Evolutionary conservation across 2,888 invertebrate species (phyloP), one percentile per base, ranked within the genome.

Genomic region (Dendrolimus houi): DNA sequence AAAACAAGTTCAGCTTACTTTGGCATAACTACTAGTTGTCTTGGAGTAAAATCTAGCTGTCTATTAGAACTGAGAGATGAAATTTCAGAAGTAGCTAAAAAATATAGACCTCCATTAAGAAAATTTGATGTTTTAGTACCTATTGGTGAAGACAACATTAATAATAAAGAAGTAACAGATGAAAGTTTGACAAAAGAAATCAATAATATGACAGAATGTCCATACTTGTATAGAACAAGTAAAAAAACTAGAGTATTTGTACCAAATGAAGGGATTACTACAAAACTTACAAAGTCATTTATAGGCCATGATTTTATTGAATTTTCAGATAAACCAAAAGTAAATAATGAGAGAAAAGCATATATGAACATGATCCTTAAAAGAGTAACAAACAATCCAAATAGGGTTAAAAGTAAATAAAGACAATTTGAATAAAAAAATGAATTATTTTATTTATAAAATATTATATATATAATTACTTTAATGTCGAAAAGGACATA

Each of bases 401-500:
- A 89, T 55, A 85, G 90, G 67, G 66, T 65, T 12, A 79, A 81
- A 73, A 68, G 67, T 64, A 81, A 79, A 72, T 73, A 74, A 74
- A 74, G 62, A 60, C 58, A 40, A 60, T 64, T 64, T 54, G 66
- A 66, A 64, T 71, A 65, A 69, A 68, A n/a, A 75, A 70, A 72
- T 68, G 61, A 65, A 63, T 71, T 69, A 70, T 66, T 76, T 79
- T 77, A 79, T 78, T 77, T 78, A 75, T 71, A 78, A 75, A 72
- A 74, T 75, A 76, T 71, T 77, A 80, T 70, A 74, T 70, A 74
- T 71, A 64, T 47, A 47, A 9, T 12, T 47, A 58, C 75, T 80
- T 82, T 71, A 70, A 85, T 87, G 87, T 88, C 87, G 81, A 85
- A 85, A 87, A 82, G 81, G 84, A 87, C 86, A 85, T 75, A 66